Conservation (phyloP, 2,113 vertebrate genomes). For the Raja brachyura region DNA sequence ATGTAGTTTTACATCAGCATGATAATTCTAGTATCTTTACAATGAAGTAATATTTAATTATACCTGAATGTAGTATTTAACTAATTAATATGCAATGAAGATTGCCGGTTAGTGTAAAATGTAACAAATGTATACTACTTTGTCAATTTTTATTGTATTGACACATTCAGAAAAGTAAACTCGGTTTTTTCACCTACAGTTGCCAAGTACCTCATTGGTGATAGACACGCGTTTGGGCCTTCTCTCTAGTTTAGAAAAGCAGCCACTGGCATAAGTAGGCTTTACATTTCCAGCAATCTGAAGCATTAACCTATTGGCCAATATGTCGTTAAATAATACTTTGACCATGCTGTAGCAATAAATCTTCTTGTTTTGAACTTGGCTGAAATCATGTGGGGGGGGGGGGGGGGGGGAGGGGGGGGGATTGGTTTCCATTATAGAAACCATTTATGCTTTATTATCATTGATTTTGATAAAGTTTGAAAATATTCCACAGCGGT, state of each 20-base stretch:
- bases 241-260: background rate
- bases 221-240: background rate
- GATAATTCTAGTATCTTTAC: background rate
- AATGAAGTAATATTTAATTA: background rate
- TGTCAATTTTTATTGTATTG: background rate
- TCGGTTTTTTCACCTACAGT: background rate
- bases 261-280: background rate
- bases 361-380: background rate
- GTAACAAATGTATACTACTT: background rate
- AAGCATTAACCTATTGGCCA: background rate
- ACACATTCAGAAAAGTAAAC: background rate
- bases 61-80: background rate
- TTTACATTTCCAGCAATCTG: background rate
- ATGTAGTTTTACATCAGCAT: background rate
- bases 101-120: background rate
- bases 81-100: slow-evolving; percentile 18
- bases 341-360: background rate
- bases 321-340: background rate
- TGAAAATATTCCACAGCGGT: background rate
- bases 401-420: background rate
- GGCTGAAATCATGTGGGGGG: background rate
- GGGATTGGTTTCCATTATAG: background rate
- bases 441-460: background rate
- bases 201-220: background rate
- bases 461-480: background rate